A percentile compares a stretch with the other conserved stretches of the same genome.
Conservation (phyloP, 2,888 invertebrate genomes). For the Pandemis corylana region DNA sequence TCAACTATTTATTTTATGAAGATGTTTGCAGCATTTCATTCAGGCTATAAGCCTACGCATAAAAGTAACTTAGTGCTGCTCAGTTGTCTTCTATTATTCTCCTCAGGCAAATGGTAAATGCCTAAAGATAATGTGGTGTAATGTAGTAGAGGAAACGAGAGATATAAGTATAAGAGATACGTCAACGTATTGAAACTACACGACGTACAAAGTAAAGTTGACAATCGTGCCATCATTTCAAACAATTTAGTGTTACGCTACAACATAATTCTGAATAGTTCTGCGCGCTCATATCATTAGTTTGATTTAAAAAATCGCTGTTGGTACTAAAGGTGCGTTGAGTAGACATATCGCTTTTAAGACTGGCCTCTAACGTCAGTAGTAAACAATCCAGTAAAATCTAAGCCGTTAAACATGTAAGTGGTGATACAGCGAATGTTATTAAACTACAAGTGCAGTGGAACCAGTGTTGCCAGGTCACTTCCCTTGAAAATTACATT, state of each 20-base stretch:
- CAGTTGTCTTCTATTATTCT: background rate
- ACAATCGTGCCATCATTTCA: background rate
- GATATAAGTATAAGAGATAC: background rate
- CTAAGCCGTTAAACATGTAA: conserved; percentile 2
- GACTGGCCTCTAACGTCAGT: background rate
- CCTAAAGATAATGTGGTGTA: background rate
- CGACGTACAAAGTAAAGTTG: background rate
- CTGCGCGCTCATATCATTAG: background rate
- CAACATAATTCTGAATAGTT: background rate
- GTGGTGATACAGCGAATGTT: conserved; percentile 3
- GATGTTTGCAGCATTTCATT: no score
- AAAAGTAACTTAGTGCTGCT: no score
- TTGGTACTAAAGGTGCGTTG: background rate
- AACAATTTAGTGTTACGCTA: background rate
- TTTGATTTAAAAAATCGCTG: no score
- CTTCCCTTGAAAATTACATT: no score
- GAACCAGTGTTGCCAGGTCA: no score
- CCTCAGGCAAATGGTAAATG: background rate
- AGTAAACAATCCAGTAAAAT: conserved; percentile 3
- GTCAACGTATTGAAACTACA: background rate
- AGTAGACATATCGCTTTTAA: background rate
- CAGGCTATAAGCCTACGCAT: no score
- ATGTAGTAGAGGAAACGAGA: background rate
- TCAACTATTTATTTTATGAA: no score
- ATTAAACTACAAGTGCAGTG: conserved; percentile 5